Evolutionary conservation across 2,888 invertebrate species (phyloP), one percentile per base, ranked within the genome.

Genomic region (Colostygia pectinataria): DNA sequence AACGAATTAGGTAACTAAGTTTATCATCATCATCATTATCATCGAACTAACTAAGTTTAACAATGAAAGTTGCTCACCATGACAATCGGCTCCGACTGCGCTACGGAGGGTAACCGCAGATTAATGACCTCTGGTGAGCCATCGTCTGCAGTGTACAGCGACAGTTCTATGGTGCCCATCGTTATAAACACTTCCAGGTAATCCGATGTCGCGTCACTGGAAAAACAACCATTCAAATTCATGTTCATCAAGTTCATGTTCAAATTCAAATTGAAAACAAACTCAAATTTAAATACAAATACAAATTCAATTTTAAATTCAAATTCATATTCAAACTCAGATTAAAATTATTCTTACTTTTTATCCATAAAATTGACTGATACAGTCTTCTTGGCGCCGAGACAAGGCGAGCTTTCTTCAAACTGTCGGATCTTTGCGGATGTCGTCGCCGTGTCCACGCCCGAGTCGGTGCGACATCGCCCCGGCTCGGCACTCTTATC

Each of bases 151-250:
- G 66, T 64, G 53, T 82, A 83, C 18, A 89, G 51, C 0, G 80
- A 72, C 6, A 85, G 2, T n/a, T 83, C 80, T 6, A 90, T 70
- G 8, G 67, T 68, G 7, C 89, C 89, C 80, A 88, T 80, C 0
- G 89, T 87, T 31, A 89, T 66, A 49, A 77, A 86, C 36, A 86
- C 59, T 46, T 90, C 90, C 29, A 86, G 34, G 50, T 72, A 75
- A 1, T 84, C 79, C 2, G 71, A 71, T 2, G 70, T 38, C 0
- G 72, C 65, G 2, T 49, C 37, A 24, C 78, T 77, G 48, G 0
- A 24, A 3, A 9, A 24, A 25, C 3, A 13, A 23, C 4, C 20
- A 20, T 20, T 4, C 6, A 18, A 4, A 7, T 10, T 3, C 3
- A 14, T 36, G 1, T n/a, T 25, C 9, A 25, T 25, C n/a, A n/a